These are phyloP conservation scores for Thelaira solivaga DNA, from an alignment of 2,888 invertebrate species.

Conservation along the genomic window DNA sequence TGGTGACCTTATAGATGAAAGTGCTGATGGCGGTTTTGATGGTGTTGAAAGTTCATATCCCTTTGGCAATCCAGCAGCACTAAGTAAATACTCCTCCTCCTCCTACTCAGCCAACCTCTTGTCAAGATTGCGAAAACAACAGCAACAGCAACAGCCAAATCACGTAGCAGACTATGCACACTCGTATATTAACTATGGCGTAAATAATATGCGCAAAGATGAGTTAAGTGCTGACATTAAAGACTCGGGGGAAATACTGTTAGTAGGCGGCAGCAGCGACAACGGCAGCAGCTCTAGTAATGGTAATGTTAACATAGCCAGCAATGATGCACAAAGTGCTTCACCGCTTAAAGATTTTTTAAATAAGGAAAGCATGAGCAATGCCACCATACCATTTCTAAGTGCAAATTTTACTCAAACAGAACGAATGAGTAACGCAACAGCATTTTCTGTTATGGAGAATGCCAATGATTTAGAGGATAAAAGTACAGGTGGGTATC, in stretches of 20 bases:
- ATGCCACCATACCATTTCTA: conserved; percentile 33
- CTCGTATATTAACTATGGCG: conserved; percentile 68
- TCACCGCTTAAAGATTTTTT: conserved; percentile 60
- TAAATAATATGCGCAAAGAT: conserved; percentile 74
- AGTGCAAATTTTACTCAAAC: conserved; percentile 52
- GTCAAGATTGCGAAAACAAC: conserved; percentile 52
- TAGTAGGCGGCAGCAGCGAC: no score
- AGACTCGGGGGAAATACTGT: conserved; percentile 62
- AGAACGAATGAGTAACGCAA: conserved; percentile 70
- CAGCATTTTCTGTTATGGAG: conserved; percentile 71
- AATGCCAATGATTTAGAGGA: conserved; percentile 65
- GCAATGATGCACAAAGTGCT: conserved; percentile 63
- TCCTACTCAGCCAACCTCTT: conserved; percentile 51
- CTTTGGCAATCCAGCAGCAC: conserved; percentile 70
- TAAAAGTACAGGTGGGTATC: conserved; percentile 49
- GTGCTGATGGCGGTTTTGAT: conserved; percentile 71
- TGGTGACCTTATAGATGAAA: conserved; percentile 75
- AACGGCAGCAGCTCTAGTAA: conserved; percentile 23
- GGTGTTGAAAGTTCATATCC: conserved; percentile 75
- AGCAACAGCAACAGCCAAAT: conserved; percentile 51
- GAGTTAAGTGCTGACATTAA: conserved; percentile 71
- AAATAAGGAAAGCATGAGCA: conserved; percentile 47
- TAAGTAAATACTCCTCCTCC: conserved; percentile 19
- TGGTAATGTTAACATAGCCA: conserved; percentile 60
- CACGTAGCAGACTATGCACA: conserved; percentile 67